Conservation (phyloP, 2,888 invertebrate species). For the Eilema depressum region DNA sequence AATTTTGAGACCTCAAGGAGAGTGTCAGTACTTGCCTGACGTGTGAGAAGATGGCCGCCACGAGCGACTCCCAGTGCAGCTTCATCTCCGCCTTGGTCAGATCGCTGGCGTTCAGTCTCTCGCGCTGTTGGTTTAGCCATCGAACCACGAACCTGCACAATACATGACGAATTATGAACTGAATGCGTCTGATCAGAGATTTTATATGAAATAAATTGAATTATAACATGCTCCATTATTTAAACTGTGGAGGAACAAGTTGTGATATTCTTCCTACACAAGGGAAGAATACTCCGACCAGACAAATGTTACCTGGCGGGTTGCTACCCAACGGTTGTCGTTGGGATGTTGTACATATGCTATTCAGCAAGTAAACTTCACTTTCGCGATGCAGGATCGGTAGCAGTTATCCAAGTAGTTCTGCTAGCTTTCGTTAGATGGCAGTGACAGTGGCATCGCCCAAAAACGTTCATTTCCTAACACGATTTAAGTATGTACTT, state of each 20-base stretch:
- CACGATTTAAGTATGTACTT: too few species aligned
- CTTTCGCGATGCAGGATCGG: too few species aligned
- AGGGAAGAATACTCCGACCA: not conserved
- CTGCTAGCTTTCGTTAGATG: not conserved
- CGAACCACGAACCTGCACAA: slow-evolving; percentile 89
- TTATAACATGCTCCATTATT: too few species aligned
- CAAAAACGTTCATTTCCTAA: too few species aligned
- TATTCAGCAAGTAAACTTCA: too few species aligned
- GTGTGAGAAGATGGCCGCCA: slow-evolving; percentile 91
- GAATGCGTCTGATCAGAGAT: too few species aligned
- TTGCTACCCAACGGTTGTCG: not conserved
- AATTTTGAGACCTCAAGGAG: not conserved
- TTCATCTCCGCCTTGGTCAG: slow-evolving; percentile 84
- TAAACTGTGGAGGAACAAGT: not conserved
- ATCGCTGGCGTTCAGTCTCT: slow-evolving; percentile 80
- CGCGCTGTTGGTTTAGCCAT: slow-evolving; percentile 92
- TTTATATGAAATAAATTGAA: too few species aligned
- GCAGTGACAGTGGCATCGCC: too few species aligned
- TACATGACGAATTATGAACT: not conserved
- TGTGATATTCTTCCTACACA: too few species aligned
- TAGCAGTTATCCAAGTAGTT: not conserved
- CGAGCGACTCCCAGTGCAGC: slow-evolving; percentile 89
- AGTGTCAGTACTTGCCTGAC: slow-evolving; percentile 81
- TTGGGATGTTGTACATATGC: not conserved
- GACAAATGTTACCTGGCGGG: too few species aligned